Conservation (phyloP, 2,888 invertebrate species). For the Branchellion lobata region DNA sequence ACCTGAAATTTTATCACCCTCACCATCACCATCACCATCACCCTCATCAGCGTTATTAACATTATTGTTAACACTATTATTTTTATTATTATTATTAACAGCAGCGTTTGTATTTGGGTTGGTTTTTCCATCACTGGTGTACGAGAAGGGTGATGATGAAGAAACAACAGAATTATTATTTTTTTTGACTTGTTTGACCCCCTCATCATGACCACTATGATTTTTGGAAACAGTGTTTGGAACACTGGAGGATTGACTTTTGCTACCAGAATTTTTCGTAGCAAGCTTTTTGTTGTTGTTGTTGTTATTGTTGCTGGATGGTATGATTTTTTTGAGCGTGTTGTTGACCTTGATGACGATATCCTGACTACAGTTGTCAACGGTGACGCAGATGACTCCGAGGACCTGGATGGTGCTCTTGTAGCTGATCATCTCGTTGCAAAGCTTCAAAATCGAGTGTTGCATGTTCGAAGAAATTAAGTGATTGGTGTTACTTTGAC, state of each 20-base stretch:
- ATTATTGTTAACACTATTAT: neutral
- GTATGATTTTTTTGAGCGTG: neutral
- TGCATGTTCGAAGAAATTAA: neutral
- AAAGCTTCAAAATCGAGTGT: constrained; percentile 26
- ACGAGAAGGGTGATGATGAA: too few relatives aligned
- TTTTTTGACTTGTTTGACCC: too few relatives aligned
- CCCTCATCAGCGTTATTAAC: neutral
- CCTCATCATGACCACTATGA: too few relatives aligned
- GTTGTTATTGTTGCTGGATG: too few relatives aligned
- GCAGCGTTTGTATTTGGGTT: too few relatives aligned
- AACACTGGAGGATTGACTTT: too few relatives aligned
- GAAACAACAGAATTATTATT: too few relatives aligned
- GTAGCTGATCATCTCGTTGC: neutral
- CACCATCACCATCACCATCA: neutral
- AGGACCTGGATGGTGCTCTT: constrained; percentile 18
- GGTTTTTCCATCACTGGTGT: too few relatives aligned
- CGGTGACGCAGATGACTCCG: neutral
- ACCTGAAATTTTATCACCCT: neutral
- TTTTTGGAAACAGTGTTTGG: too few relatives aligned
- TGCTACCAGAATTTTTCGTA: too few relatives aligned
- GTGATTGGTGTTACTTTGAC: neutral
- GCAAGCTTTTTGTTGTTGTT: too few relatives aligned
- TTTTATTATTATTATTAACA: neutral
- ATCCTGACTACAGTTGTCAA: constrained; percentile 6
- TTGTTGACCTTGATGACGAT: constrained; percentile 11